Conservation (phyloP, 2,888 invertebrate species). For the Drosophila birchii region DNA sequence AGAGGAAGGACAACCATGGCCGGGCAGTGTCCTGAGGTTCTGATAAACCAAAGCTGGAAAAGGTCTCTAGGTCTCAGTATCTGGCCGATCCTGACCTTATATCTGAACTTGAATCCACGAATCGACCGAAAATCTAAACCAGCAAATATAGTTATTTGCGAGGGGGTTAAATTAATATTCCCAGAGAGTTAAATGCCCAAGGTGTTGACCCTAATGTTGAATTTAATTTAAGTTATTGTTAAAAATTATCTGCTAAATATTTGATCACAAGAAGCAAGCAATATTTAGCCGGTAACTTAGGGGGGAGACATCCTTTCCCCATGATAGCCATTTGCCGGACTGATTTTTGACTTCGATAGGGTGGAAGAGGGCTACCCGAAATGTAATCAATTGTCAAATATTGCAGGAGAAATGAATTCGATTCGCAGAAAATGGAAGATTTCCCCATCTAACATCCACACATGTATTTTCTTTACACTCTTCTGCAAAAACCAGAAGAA, state of each 20-base stretch:
- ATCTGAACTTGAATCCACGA: conserved; percentile 4
- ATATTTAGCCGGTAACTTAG: too few relatives aligned
- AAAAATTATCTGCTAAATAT: too few relatives aligned
- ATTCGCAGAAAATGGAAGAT: background rate
- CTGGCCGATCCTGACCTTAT: conserved; percentile 16
- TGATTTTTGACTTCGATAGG: too few relatives aligned
- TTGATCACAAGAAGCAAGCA: too few relatives aligned
- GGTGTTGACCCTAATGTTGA: background rate
- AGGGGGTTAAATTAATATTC: background rate
- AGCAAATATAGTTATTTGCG: background rate
- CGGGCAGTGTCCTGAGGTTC: conserved; percentile 22
- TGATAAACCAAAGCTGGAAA: too few relatives aligned
- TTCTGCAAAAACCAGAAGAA: background rate
- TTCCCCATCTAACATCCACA: background rate
- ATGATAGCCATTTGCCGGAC: too few relatives aligned
- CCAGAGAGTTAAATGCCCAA: too few relatives aligned
- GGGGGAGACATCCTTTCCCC: too few relatives aligned
- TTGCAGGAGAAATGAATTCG: background rate
- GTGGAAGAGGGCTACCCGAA: background rate
- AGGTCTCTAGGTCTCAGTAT: too few relatives aligned
- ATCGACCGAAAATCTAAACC: background rate
- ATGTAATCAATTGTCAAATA: conserved; percentile 8
- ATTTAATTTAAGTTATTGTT: too few relatives aligned
- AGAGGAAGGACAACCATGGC: conserved; percentile 6
- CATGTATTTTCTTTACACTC: background rate